A percentile compares a stretch with the other conserved stretches of the same genome.
phyloP scores from a whole-genome alignment of 2,888 invertebrate genomes.

The Ariolimax columbianus region DNA sequence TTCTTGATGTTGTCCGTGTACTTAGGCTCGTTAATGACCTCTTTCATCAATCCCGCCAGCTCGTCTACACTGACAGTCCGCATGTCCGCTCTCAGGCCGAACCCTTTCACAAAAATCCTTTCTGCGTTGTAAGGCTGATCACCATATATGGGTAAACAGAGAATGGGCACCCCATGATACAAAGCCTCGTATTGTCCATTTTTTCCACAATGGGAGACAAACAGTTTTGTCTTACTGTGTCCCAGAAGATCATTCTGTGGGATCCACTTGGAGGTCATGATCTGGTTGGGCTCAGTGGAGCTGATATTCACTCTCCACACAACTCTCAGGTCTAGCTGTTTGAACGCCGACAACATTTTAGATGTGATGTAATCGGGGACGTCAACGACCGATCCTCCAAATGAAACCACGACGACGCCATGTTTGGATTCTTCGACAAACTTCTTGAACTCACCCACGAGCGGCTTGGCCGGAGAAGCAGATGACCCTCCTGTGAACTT shows the following conservation, averaged over 20 bases:
- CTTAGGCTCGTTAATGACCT: background rate
- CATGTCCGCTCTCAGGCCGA: conserved; percentile 25
- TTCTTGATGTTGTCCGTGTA: conserved; percentile 49
- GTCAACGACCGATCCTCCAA: conserved; percentile 57
- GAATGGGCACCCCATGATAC: conserved; percentile 65
- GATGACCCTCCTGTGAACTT: background rate
- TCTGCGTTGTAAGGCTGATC: conserved; percentile 57
- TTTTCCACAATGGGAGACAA: conserved; percentile 66
- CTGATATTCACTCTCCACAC: conserved; percentile 53
- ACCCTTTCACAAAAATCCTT: conserved; percentile 42
- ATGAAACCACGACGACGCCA: conserved; percentile 60
- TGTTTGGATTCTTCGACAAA: conserved; percentile 26
- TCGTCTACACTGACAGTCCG: background rate
- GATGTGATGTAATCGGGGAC: conserved; percentile 41
- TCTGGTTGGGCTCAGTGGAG: conserved; percentile 49
- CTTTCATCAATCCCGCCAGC: background rate
- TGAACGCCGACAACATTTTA: conserved; percentile 52
- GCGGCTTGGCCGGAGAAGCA: background rate
- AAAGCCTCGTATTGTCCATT: conserved; percentile 66
- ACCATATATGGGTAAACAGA: conserved; percentile 60
- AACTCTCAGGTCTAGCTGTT: conserved; percentile 51
- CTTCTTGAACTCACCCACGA: conserved; percentile 7
- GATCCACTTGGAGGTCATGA: conserved; percentile 58
- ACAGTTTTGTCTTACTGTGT: conserved; percentile 58
- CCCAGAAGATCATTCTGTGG: conserved; percentile 65